Conservation (phyloP, 2,113 vertebrate genomes). For the Gnathonemus echidnorhynchus region DNA sequence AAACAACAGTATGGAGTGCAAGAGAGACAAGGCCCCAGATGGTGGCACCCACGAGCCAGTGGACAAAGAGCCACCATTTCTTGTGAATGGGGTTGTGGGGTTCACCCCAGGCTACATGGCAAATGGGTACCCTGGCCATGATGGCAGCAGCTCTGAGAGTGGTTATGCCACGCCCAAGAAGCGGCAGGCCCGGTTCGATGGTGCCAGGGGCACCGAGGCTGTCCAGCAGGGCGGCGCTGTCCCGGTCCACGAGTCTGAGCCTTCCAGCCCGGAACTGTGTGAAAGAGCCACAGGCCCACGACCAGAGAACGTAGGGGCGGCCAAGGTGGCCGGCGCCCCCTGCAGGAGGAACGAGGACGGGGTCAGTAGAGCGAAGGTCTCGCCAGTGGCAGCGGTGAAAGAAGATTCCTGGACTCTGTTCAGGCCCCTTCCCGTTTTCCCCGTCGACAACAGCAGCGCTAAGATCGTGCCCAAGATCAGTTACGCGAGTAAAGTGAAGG, state of each 20-base stretch:
- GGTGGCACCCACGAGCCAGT: conserved; percentile 71
- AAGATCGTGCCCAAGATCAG: conserved; percentile 99
- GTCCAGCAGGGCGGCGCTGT: conserved; percentile 32
- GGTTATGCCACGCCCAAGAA: conserved; percentile 91
- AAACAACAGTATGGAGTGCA: conserved; percentile 89
- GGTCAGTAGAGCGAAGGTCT: conserved; percentile 75
- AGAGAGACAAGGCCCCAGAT: conserved; percentile 75
- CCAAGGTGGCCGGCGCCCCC: conserved; percentile 67
- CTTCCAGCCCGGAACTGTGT: conserved; percentile 61
- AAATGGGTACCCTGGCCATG: conserved; percentile 84
- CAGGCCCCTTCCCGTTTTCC: conserved; percentile 95
- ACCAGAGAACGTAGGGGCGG: conserved; percentile 74
- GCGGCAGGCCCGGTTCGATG: conserved; percentile 72
- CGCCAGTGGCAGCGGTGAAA: conserved; percentile 67
- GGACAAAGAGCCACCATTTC: conserved; percentile 58
- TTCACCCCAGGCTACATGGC: conserved; percentile 70
- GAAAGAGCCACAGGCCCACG: conserved; percentile 69
- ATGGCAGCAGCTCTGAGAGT: conserved; percentile 86
- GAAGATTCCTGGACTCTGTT: conserved; percentile 98
- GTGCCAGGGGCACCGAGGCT: conserved; percentile 77
- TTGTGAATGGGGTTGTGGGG: conserved; percentile 81
- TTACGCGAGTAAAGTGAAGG: conserved; percentile 99
- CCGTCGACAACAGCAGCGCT: conserved; percentile 98
- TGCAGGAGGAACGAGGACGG: conserved; percentile 85
- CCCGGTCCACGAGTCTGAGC: conserved; percentile 69